phyloP scores from a whole-genome alignment of 2,888 invertebrate species.

The Thelaira solivaga region DNA sequence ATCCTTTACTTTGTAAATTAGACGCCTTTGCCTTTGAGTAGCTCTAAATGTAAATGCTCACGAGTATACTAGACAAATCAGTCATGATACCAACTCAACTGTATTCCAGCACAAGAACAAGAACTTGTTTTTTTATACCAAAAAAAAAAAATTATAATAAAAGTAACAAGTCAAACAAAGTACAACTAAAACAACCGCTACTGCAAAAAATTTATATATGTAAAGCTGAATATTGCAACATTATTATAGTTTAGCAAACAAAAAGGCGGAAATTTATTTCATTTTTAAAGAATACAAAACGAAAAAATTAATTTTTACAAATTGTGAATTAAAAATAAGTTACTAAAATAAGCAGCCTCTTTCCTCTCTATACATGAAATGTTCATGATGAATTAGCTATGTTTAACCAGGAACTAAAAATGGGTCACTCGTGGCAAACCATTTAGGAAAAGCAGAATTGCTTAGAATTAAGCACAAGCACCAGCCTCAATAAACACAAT shows the following conservation, averaged over 20 bases:
- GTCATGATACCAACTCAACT: not conserved
- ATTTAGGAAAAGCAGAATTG: slow-evolving; percentile 27
- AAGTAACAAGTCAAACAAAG: not conserved
- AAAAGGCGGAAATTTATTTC: slow-evolving; percentile 46
- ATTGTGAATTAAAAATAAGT: too few species aligned
- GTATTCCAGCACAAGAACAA: slow-evolving; percentile 43
- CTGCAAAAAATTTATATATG: not conserved
- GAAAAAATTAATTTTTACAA: too few species aligned
- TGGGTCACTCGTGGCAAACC: slow-evolving; percentile 59
- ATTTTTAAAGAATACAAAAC: not conserved
- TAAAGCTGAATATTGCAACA: slow-evolving; percentile 35
- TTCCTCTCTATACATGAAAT: not conserved
- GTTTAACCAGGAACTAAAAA: slow-evolving; percentile 29
- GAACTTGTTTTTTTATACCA: slow-evolving; percentile 53
- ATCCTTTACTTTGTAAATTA: too few species aligned
- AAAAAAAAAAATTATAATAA: slow-evolving; percentile 21
- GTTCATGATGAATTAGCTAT: not conserved
- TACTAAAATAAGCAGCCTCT: too few species aligned
- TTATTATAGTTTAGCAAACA: slow-evolving; percentile 14
- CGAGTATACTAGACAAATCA: too few species aligned
- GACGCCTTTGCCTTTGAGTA: too few species aligned
- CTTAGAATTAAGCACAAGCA: slow-evolving; percentile 27
- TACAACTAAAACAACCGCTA: slow-evolving; percentile 44
- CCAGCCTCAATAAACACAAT: slow-evolving; percentile 7
- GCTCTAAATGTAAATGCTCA: too few species aligned